A percentile compares a stretch with the other conserved stretches of the same genome.
Evolutionary conservation across 2,888 invertebrate species (phyloP).

Genomic region (Drosophila kokeensis): DNA sequence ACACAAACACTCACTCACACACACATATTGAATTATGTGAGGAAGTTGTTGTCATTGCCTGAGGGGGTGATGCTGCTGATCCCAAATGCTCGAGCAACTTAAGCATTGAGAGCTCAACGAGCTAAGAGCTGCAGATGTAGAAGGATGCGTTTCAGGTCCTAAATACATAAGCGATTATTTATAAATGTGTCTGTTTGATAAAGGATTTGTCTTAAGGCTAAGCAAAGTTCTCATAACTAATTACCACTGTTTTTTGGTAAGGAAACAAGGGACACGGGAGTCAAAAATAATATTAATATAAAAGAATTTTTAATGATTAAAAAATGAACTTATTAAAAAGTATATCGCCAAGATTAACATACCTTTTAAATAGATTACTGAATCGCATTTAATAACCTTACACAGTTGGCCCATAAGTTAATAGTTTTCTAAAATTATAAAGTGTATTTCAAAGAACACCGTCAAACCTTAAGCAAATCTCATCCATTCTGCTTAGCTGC

Average conservation of each 20-base stretch:
- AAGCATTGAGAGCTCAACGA: constrained; percentile 1
- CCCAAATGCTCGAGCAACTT: constrained; percentile 13
- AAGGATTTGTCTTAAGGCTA: not conserved
- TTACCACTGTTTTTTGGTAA: not conserved
- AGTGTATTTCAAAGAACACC: not conserved
- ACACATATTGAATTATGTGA: constrained; percentile 65
- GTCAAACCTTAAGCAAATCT: not conserved
- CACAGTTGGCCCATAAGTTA: not conserved
- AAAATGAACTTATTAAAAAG: no score
- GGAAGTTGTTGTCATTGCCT: constrained; percentile 57
- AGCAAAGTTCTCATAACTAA: constrained; percentile 1
- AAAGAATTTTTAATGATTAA: not conserved
- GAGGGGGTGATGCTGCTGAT: constrained; percentile 20
- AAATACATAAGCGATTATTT: constrained; percentile 9
- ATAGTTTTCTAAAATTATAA: not conserved
- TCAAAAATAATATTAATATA: not conserved
- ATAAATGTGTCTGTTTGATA: not conserved
- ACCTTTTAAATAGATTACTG: not conserved
- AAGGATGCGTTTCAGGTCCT: constrained; percentile 12
- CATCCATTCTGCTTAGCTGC: not conserved
- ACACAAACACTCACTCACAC: not conserved
- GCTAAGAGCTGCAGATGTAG: not conserved
- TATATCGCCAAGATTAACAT: not conserved
- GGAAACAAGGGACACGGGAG: not conserved
- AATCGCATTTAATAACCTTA: not conserved